phyloP scores from a whole-genome alignment of 37 sponge, comb jelly and placozoan species.

The Diacarnus erythraeanus region DNA sequence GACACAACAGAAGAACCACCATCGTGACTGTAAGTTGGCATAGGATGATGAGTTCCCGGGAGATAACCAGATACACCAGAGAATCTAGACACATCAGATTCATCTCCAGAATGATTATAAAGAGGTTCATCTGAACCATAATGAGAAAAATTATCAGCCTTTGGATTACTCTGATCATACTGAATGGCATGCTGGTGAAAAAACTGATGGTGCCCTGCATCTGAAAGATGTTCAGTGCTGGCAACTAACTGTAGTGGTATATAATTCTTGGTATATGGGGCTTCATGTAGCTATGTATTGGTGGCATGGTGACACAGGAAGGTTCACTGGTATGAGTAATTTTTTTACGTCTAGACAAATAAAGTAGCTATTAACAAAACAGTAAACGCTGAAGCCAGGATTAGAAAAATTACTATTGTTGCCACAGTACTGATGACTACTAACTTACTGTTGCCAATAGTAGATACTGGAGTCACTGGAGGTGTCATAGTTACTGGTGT shows the following conservation, averaged over 20 bases:
- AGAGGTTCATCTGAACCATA: neutral
- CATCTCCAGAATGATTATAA: neutral
- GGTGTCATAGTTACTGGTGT: too few species aligned
- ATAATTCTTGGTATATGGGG: constrained; percentile 9
- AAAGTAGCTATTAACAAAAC: too few species aligned
- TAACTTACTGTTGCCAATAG: too few species aligned
- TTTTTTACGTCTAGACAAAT: too few species aligned
- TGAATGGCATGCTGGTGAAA: neutral
- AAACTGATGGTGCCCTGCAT: neutral
- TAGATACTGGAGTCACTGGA: too few species aligned
- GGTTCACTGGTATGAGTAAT: too few species aligned
- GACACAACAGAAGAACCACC: neutral
- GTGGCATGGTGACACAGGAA: too few species aligned
- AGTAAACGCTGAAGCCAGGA: too few species aligned
- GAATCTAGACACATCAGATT: constrained; percentile 2
- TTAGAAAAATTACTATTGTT: too few species aligned
- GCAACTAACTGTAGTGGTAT: neutral
- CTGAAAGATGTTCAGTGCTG: neutral
- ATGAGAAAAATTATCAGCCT: neutral
- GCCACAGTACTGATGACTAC: too few species aligned
- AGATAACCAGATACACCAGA: constrained; percentile 21
- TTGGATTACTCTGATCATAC: neutral
- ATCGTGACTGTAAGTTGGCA: constrained; percentile 3
- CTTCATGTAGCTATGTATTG: too few species aligned
- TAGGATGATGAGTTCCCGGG: constrained; percentile 7